phyloP scores from a whole-genome alignment of 2,113 vertebrate genomes.

The Elachura formosa region DNA sequence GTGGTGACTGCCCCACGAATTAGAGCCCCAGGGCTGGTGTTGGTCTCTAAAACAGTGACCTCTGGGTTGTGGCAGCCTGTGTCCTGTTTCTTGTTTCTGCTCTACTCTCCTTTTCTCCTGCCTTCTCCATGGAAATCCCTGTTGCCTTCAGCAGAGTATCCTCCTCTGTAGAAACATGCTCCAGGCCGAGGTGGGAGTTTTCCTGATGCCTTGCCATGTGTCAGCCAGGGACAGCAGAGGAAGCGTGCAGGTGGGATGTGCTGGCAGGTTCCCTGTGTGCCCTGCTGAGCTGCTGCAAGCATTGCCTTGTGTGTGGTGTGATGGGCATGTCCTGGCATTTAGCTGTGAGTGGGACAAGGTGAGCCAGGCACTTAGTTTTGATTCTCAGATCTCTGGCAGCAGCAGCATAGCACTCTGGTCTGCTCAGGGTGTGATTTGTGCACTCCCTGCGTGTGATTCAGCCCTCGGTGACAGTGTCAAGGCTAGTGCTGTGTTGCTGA shows the following conservation, averaged over 20 bases:
- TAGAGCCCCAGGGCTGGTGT: not conserved
- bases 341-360: not conserved
- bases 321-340: not conserved
- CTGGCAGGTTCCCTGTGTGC: not conserved
- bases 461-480: not conserved
- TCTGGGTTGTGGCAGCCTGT: not conserved
- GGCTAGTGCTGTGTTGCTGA: not conserved
- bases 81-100: not conserved
- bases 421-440: not conserved
- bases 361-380: not conserved
- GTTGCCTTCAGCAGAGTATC: not conserved
- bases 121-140: not conserved
- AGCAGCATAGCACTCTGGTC: not conserved
- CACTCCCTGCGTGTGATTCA: not conserved
- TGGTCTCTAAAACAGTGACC: not conserved
- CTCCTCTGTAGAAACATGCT: not conserved
- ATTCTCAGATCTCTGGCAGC: not conserved
- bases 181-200: not conserved
- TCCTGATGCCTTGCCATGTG: not conserved
- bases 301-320: not conserved
- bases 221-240: not conserved
- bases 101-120: not conserved
- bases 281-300: not conserved
- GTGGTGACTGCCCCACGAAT: fast-evolving
- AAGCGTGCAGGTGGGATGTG: not conserved